Evolutionary conservation across 2,113 vertebrate species (phyloP), one percentile per base, ranked within the genome.

Genomic region (Puffinus mauretanicus): DNA sequence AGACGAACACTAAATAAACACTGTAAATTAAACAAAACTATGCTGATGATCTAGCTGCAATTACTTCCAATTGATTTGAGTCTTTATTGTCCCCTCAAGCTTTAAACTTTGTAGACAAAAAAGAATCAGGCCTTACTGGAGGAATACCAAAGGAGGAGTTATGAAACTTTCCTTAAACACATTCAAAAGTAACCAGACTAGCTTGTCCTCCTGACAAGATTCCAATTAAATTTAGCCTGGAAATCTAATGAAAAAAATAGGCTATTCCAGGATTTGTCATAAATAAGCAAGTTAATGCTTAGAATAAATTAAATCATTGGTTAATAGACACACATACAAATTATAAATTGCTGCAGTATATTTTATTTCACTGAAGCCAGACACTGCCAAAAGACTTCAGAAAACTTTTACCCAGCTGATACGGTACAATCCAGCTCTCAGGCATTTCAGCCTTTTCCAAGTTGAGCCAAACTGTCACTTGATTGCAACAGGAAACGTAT

Each of bases 11-110:
- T 94, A 95, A 96, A 86, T 78, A 96, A 96, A 96, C 89, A 84
- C 55, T 81, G 65, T 86, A 96, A 94, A 85, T 96, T 92, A 96
- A 95, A 97, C 93, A 95, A 92, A 96, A 96, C 86, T 88, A 94
- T 83, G 91, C 76, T 96, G 94, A 97, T 94, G 84, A 96, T 95
- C 85, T 95, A 83, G 72, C 4, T 86, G 88, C 82, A 94, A 94
- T 96, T 95, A 94, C 94, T 95, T 95, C 85, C 94, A 97, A 92
- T 82, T 95, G 94, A 96, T 92, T 94, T 67, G 79, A 92, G 94
- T 94, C 91, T 89, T 96, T 93, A 95, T 87, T 88, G 85, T 69
- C 72, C 87, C 82, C 83, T 84, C 54, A 88, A 95, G 89, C 90
- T 94, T 91, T 80, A 88, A 87, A 94, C 77, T 54, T 65, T 2